Evolutionary conservation across 53 echinoderm and acorn worm species (phyloP).

Genomic region (Holothuria leucospilota): DNA sequence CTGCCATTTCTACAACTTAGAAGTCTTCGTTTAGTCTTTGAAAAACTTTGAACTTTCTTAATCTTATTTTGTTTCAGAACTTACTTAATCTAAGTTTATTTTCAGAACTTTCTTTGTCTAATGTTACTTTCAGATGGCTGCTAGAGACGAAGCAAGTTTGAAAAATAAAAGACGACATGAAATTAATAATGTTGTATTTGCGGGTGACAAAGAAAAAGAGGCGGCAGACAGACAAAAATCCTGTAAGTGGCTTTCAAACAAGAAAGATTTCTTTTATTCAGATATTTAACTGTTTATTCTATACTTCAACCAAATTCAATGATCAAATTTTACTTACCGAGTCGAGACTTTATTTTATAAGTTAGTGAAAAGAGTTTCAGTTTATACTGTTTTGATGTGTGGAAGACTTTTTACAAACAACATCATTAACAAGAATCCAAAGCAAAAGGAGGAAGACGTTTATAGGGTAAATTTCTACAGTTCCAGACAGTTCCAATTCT

Average conservation of each 20-base stretch:
- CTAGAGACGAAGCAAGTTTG: constrained; percentile 59
- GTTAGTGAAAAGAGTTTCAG: too few relatives aligned
- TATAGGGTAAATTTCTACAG: too few relatives aligned
- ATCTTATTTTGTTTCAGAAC: not conserved
- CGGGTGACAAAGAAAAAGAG: constrained; percentile 86
- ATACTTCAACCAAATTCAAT: too few relatives aligned
- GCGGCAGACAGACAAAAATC: constrained; percentile 83
- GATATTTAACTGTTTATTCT: too few relatives aligned
- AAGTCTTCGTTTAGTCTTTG: not conserved
- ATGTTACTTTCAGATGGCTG: constrained; percentile 59
- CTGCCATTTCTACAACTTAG: not conserved
- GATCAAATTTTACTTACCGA: too few relatives aligned
- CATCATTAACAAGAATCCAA: too few relatives aligned
- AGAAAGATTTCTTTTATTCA: not conserved
- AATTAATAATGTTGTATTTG: constrained; percentile 80
- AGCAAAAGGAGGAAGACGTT: too few relatives aligned
- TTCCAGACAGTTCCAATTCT: too few relatives aligned
- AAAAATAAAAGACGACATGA: constrained; percentile 79
- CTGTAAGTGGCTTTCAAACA: constrained; percentile 59
- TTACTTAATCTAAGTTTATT: not conserved
- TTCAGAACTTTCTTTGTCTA: not conserved
- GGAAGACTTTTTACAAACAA: too few relatives aligned
- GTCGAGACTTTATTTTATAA: too few relatives aligned
- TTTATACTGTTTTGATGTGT: too few relatives aligned
- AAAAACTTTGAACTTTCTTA: not conserved